phyloP scores from a whole-genome alignment of 2,888 invertebrate genomes.

The Stenotaenia linearis region DNA sequence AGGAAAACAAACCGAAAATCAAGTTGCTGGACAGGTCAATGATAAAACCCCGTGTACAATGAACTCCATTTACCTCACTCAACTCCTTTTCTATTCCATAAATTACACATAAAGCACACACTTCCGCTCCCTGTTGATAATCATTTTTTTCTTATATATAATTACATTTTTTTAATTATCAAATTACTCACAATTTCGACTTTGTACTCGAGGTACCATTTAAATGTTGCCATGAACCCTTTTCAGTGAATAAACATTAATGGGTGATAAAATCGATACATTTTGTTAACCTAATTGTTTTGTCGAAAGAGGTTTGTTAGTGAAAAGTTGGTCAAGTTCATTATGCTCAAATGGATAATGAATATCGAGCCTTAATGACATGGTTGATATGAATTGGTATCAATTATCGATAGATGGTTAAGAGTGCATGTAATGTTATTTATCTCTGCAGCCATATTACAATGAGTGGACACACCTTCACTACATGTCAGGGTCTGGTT shows the following conservation, averaged over 20 bases:
- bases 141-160: not conserved
- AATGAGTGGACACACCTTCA: conserved; percentile 23
- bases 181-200: not conserved
- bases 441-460: conserved; percentile 5
- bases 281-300: not conserved
- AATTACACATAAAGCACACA: conserved; percentile 2
- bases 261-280: not conserved
- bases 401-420: conserved; percentile 26
- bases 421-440: conserved; percentile 26
- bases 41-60: conserved; percentile 12
- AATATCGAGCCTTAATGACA: conserved; percentile 21
- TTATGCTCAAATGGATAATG: conserved; percentile 20
- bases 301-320: too few relatives aligned
- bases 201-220: not conserved
- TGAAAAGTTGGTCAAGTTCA: conserved; percentile 21
- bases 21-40: not conserved
- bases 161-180: conserved; percentile 2
- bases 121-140: not conserved
- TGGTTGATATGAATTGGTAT: not conserved
- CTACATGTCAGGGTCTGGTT: conserved; percentile 24
- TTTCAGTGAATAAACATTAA: not conserved
- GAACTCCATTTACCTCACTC: not conserved
- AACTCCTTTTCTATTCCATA: not conserved
- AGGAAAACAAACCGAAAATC: not conserved
- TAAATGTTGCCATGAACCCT: not conserved